phyloP scores from a whole-genome alignment of 2,888 invertebrate genomes.

The Steinernema carpocapsae region DNA sequence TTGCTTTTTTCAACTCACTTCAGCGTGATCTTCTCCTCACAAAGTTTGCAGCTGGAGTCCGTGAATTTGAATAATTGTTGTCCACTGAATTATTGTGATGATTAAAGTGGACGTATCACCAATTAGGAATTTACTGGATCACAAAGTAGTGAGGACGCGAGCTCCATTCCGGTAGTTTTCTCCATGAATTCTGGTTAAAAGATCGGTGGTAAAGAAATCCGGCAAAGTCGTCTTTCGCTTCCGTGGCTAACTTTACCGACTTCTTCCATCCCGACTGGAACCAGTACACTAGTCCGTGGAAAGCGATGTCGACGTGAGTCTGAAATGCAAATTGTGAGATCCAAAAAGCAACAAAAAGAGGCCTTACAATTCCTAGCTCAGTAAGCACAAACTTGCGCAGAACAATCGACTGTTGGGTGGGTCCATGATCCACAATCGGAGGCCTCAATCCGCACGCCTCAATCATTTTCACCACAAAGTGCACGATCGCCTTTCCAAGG shows the following conservation, averaged over 20 bases:
- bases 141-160: conserved; percentile 50
- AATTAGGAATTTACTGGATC: conserved; percentile 43
- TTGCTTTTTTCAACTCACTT: background rate
- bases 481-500: conserved; percentile 43
- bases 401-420: conserved; percentile 40
- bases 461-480: conserved; percentile 24
- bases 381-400: conserved; percentile 41
- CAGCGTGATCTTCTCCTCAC: conserved; percentile 20
- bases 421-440: conserved; percentile 12
- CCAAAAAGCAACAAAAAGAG: background rate
- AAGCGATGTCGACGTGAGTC: conserved; percentile 44
- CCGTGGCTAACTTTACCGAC: background rate
- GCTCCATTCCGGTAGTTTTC: conserved; percentile 46
- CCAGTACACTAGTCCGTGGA: conserved; percentile 46
- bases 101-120: background rate
- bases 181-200: conserved; percentile 49
- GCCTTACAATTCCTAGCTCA: conserved; percentile 42
- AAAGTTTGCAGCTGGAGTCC: conserved; percentile 57
- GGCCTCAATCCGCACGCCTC: background rate
- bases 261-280: conserved; percentile 42
- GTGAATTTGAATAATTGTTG: conserved; percentile 58
- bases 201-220: conserved; percentile 45
- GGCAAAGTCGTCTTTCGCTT: conserved; percentile 39
- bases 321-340: conserved; percentile 6
- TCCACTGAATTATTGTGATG: conserved; percentile 43